Base-by-base conservation (phyloP, 1,140 invertebrate genomes). In the Lineus longissimus region DNA sequence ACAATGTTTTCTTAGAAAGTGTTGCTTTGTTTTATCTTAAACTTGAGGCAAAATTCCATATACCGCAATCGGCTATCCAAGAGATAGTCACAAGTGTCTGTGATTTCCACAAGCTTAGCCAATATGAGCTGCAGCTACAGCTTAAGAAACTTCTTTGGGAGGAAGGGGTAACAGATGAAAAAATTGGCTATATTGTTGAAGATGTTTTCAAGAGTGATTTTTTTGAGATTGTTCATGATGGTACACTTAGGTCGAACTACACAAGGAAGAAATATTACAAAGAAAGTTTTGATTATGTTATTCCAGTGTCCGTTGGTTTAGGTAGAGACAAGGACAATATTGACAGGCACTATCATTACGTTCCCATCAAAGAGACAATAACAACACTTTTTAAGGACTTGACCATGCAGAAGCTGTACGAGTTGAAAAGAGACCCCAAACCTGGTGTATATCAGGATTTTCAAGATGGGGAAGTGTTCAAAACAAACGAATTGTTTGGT, bases 241-340 rank as follows among this genome's bases (percentile, higher is more conserved):
- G 9, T 6, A n/a, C 6, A n/a, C 47, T 51, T 7, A 51, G 47
- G n/a, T 7, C 19, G 4, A 51, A 19, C 25, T 51, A 51, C 25
- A 51, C 9, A n/a, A 51, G 47, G n/a, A 51, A 27, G 25, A n/a
- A 51, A n/a, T 7, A 4, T 51, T 51, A 51, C 25, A 51, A 51
- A 51, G n/a, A 51, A 51, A 4, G 6, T 51, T 51, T 51, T n/a
- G n/a, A 51, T 51, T 27, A 51, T 51, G 47, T 51, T 19, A n/a
- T 7, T 51, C 47, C 47, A 51, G 25, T 7, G 25, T 51, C 47
- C n/a, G 25, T 51, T 51, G 9, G n/a, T 7, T 51, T 51, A 51
- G 47, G 47, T 27, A 4, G n/a, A 6, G 25, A 51, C n/a, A 9
- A 51, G n/a, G 4, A 4, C 9, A n/a, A n/a, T 4, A 51, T 6